Evolutionary conservation across 2,797 vertebrate species (phyloP).

Genomic region (Rachycentron canadum): DNA sequence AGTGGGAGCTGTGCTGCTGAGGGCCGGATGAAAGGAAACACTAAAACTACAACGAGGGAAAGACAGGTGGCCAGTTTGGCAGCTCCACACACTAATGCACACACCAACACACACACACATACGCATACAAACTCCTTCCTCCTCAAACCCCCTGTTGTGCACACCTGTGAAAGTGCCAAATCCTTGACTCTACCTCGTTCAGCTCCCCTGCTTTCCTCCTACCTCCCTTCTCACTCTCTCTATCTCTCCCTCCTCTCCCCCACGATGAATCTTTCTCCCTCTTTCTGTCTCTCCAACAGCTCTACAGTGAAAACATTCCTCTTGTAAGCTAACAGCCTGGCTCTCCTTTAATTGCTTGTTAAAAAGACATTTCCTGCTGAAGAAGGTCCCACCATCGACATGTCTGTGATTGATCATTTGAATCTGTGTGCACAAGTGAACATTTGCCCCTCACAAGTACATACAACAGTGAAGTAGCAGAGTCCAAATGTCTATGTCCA

Average conservation of each 20-base stretch:
- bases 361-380: slow-evolving; percentile 84
- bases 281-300: slow-evolving; percentile 40
- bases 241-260: slow-evolving; percentile 44
- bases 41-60: slow-evolving; percentile 86
- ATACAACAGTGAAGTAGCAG: not conserved
- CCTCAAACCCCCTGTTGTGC: slow-evolving; percentile 77
- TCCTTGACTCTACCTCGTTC: slow-evolving; percentile 55
- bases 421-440: slow-evolving; percentile 13
- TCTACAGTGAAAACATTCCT: slow-evolving; percentile 81
- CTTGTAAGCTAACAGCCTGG: slow-evolving; percentile 68
- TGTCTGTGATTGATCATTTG: slow-evolving; percentile 23
- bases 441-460: not conserved
- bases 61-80: slow-evolving; percentile 83
- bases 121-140: slow-evolving; percentile 71
- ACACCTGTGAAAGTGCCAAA: slow-evolving; percentile 83
- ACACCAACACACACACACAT: slow-evolving; percentile 22
- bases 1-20: slow-evolving; percentile 84
- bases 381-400: slow-evolving; percentile 71
- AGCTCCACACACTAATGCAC: slow-evolving; percentile 52
- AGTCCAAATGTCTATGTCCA: slow-evolving; percentile 5
- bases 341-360: slow-evolving; percentile 82
- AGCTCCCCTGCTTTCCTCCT: slow-evolving; percentile 49
- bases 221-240: slow-evolving; percentile 27
- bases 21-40: slow-evolving; percentile 85
- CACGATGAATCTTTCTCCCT: slow-evolving; percentile 56